Conservation (phyloP, 2,888 invertebrate genomes). For the Meteorus colon region DNA sequence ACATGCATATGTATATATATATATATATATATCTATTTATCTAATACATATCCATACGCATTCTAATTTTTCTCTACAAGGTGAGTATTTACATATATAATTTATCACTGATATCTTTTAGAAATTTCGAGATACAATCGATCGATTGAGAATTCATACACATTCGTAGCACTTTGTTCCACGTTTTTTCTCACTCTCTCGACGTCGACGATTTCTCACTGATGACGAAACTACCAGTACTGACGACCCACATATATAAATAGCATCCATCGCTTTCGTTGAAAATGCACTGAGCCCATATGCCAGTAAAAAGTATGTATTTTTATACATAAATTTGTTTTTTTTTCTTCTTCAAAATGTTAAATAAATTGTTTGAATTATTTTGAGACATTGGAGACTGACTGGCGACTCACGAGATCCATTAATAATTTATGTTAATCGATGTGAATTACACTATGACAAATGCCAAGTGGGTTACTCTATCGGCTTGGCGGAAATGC, state of each 20-base stretch:
- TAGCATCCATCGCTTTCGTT: conserved; percentile 46
- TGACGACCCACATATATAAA: conserved; percentile 66
- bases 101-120: background rate
- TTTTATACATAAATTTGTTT: background rate
- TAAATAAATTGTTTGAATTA: background rate
- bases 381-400: background rate
- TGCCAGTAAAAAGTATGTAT: background rate
- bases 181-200: background rate
- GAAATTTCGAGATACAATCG: background rate
- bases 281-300: background rate
- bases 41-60: background rate
- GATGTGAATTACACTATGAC: conserved; percentile 16
- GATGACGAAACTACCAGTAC: conserved; percentile 50
- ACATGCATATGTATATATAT: background rate
- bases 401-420: conserved; percentile 18
- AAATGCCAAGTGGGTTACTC: background rate
- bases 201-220: conserved; percentile 34
- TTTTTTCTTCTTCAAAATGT: background rate
- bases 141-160: conserved; percentile 21
- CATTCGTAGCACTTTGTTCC: conserved; percentile 26
- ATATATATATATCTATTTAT: background rate
- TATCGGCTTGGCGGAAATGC: conserved; percentile 17
- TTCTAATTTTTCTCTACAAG: background rate
- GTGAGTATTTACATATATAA: background rate
- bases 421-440: conserved; percentile 31